Evolutionary conservation across 2,113 vertebrate genomes (phyloP), one percentile per base, ranked within the genome.

Genomic region (Xyliphius kryptos): DNA sequence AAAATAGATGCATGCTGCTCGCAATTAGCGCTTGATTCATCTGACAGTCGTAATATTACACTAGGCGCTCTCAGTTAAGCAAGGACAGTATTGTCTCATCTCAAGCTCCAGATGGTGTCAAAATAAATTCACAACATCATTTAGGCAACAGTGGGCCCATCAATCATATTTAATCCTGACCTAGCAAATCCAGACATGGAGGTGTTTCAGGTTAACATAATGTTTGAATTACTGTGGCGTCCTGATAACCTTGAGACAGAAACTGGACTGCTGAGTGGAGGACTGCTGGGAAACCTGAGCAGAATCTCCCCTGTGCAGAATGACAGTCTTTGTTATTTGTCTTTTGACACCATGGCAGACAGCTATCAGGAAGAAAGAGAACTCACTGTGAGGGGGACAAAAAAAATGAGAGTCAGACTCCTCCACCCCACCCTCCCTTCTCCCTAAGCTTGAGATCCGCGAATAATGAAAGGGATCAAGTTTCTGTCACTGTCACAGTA

Each of bases 391-490:
- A 74, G 75, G 65, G 76, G 67, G 62, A 67, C 78, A 81, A 61
- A 55, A 81, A 80, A 78, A 83, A 70, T 70, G 76, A 56, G 56
- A 82, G 76, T 85, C 81, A 82, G 79, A 80, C 79, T 83, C 76
- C 66, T 19, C 19, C 3, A 13, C 15, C 13, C 16, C 9, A 5
- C 37, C 44, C 19, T 38, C 54, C 56, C 14, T 44, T 17, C 56
- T 61, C 63, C 32, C 38, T 52, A 69, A 72, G 55, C 75, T 72
- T 72, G 66, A 75, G 63, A 73, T 73, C 68, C 75, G 65, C 69
- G 80, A 82, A 85, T 85, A 86, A 85, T 84, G 80, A 87, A 87
- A 74, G 72, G 82, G 86, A 88, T 88, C 86, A 87, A 87, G 86
- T 87, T 84, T 79, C 86, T 87, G 86, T 88, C 86, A 88, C 81